Conservation (phyloP, 2,797 vertebrate species). For the Antrozous pallidus region DNA sequence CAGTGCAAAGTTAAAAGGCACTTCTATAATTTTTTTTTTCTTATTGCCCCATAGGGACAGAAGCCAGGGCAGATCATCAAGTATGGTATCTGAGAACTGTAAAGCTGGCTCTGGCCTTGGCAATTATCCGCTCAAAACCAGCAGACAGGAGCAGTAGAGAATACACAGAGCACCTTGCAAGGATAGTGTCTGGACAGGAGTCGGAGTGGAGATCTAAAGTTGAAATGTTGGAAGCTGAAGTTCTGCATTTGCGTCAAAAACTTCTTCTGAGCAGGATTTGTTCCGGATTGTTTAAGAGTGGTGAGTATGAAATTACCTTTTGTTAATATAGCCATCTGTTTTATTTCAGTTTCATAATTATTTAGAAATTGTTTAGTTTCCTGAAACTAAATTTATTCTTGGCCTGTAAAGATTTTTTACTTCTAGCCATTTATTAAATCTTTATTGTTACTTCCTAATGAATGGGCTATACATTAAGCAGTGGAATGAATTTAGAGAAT, state of each 20-base stretch:
- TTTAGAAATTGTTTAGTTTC: not conserved
- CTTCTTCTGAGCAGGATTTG: slow-evolving; percentile 82
- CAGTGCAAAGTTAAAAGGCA: slow-evolving; percentile 16
- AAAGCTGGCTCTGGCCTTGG: slow-evolving; percentile 87
- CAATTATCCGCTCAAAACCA: slow-evolving; percentile 88
- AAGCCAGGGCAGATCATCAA: slow-evolving; percentile 62
- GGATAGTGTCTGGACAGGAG: slow-evolving; percentile 75
- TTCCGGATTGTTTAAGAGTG: slow-evolving; percentile 66
- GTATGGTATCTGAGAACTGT: slow-evolving; percentile 81
- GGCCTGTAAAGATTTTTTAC: not conserved
- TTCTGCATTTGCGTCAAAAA: slow-evolving; percentile 88
- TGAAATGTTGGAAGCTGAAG: slow-evolving; percentile 86
- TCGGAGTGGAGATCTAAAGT: slow-evolving; percentile 82
- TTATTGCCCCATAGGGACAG: slow-evolving; percentile 66
- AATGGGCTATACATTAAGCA: not conserved
- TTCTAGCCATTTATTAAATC: not conserved
- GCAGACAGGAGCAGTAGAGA: slow-evolving; percentile 83
- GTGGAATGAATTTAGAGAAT: not conserved
- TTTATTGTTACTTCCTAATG: not conserved
- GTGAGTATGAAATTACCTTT: slow-evolving; percentile 72
- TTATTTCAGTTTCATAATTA: not conserved
- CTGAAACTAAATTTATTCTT: not conserved
- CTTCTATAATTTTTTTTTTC: slow-evolving; percentile 54
- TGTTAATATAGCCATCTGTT: not conserved
- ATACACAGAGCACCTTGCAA: slow-evolving; percentile 82